A percentile compares a stretch with the other conserved stretches of the same genome.
Conservation (phyloP, 2,888 invertebrate species). For the Andrena dorsata region DNA sequence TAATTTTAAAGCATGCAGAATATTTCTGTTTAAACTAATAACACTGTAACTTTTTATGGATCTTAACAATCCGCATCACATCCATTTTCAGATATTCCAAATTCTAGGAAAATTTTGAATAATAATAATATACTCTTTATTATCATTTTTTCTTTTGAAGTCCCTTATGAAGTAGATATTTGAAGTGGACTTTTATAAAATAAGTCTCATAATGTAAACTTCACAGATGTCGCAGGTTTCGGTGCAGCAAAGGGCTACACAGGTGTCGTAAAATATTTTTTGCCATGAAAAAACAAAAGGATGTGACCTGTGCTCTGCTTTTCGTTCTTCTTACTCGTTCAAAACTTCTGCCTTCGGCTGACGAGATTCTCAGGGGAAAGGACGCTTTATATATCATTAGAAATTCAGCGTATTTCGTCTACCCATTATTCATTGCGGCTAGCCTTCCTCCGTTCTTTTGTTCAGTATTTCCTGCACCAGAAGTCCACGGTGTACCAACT, state of each 20-base stretch:
- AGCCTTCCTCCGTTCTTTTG: slow-evolving; percentile 79
- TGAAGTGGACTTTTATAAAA: no score
- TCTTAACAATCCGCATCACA: no score
- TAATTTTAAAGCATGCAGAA: no score
- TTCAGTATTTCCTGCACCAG: slow-evolving; percentile 74
- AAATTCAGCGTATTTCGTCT: slow-evolving; percentile 80
- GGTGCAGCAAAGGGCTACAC: neutral
- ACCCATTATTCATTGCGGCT: slow-evolving; percentile 81
- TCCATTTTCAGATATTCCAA: no score
- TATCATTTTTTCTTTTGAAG: no score
- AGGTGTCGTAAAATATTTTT: neutral
- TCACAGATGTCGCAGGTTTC: neutral
- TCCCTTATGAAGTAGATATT: neutral
- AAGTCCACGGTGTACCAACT: slow-evolving; percentile 58
- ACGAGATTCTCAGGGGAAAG: slow-evolving; percentile 54
- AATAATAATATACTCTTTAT: no score
- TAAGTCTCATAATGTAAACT: neutral
- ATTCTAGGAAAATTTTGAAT: no score
- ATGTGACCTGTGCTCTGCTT: slow-evolving; percentile 24
- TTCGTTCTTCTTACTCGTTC: slow-evolving; percentile 15
- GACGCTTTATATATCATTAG: slow-evolving; percentile 70
- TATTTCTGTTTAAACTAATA: no score
- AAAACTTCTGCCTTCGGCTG: slow-evolving; percentile 31
- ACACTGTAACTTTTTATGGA: no score
- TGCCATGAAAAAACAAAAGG: neutral